Evolutionary conservation across 1,140 invertebrate species (phyloP), one percentile per base, ranked within the genome.

Genomic region (Macrosteles quadrilineatus): DNA sequence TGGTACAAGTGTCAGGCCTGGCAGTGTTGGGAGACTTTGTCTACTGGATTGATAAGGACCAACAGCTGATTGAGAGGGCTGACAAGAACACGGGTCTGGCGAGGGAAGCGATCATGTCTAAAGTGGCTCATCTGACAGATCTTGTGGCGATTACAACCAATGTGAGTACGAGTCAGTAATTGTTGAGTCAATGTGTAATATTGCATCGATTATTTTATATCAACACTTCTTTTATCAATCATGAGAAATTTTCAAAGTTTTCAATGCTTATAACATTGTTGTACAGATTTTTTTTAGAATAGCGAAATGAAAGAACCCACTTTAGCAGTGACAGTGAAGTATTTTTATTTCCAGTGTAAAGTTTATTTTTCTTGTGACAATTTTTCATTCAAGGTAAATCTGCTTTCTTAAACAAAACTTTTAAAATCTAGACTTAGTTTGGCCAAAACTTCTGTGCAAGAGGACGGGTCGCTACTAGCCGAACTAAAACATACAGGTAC

Each of bases 21-120:
- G 85, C 89, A 0, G 87, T 91, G 4, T 81, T 88, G 53, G 86
- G 85, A 47, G 85, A 89, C 59, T 87, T 88, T 77, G 81, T 97
- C 23, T 97, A 96, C 80, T 94, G 94, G 88, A 86, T 90, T 63
- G 93, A 96, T 77, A 88, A 88, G 76, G 91, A 91, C 59, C 85
- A 82, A 6, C 81, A 86, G 45, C 79, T 81, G 1, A 80, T 93
- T 1, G 89, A 88, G 73, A 76, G 88, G 43, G 84, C 87, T 0
- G 83, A 90, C 73, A 91, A 91, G 76, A 82, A 79, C 23, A 85
- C 83, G 14, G 85, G 85, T 4, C 75, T 47, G 1, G 79, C 81
- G 19, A 81, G 81, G 43, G 79, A 82, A 40, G 76, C 77, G 2
- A 74, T 88, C n/a, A 78, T 81, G 71, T 75, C 76, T 30, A 81